phyloP scores from a whole-genome alignment of 2,113 vertebrate genomes.

The Nannospalax galili region DNA sequence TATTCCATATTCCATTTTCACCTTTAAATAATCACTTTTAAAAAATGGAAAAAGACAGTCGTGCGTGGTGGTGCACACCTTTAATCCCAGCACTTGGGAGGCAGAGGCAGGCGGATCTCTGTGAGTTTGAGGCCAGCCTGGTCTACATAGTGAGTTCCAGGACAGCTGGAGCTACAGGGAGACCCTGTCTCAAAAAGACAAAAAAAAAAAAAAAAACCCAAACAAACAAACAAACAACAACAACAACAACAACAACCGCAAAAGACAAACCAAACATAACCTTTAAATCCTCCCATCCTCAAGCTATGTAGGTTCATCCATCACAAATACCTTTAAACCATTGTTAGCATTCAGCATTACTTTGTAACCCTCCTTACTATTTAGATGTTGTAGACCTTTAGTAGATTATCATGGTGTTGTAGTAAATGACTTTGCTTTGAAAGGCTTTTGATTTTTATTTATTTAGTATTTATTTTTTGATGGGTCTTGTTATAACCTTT shows the following conservation, averaged over 20 bases:
- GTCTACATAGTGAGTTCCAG: too few relatives aligned
- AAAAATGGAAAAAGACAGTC: too few relatives aligned
- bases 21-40: constrained; percentile 4
- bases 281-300: background rate
- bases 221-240: too few relatives aligned
- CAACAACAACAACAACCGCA: too few relatives aligned
- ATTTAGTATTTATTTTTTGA: background rate
- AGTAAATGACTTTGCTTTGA: background rate
- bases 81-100: too few relatives aligned
- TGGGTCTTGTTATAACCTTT: background rate
- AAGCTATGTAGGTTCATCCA: background rate
- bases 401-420: background rate
- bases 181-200: too few relatives aligned
- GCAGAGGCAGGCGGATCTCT: too few relatives aligned
- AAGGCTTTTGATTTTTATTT: background rate
- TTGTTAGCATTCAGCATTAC: background rate
- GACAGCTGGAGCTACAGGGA: too few relatives aligned
- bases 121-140: too few relatives aligned
- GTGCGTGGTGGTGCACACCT: too few relatives aligned
- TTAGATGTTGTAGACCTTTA: background rate
- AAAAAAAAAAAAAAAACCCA: background rate
- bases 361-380: background rate
- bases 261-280: too few relatives aligned
- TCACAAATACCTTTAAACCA: constrained; percentile 25
- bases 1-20: background rate